Evolutionary conservation across 1,140 invertebrate genomes (phyloP).

Genomic region (Microplitis demolitor): DNA sequence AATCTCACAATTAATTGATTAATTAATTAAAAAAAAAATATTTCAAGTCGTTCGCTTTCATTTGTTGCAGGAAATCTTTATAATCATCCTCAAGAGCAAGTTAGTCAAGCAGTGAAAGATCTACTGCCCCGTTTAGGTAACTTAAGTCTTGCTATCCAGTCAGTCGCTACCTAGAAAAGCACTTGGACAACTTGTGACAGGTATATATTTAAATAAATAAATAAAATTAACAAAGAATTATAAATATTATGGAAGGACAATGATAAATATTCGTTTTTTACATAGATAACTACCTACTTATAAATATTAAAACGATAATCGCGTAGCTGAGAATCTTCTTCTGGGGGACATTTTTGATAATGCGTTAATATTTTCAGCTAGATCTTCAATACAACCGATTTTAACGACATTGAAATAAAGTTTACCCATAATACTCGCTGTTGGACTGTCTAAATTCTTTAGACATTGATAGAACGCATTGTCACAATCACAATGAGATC

Average conservation of each 20-base stretch:
- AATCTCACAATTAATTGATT: slow-evolving; percentile 4
- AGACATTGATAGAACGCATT: slow-evolving; percentile 81
- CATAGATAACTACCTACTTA: not conserved
- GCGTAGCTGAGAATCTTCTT: slow-evolving; percentile 39
- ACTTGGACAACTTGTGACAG: not conserved
- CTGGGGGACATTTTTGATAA: not conserved
- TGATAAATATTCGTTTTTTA: not conserved
- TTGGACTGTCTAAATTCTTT: slow-evolving; percentile 71
- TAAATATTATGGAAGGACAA: slow-evolving; percentile 9
- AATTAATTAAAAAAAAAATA: slow-evolving; percentile 1
- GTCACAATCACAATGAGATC: slow-evolving; percentile 86
- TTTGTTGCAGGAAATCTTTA: slow-evolving; percentile 43
- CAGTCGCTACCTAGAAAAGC: not conserved
- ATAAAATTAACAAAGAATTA: slow-evolving; percentile 4
- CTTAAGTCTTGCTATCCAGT: slow-evolving; percentile 31
- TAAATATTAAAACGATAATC: slow-evolving; percentile 36
- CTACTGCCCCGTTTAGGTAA: slow-evolving; percentile 29
- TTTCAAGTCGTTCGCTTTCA: not conserved
- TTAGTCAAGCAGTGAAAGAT: slow-evolving; percentile 22
- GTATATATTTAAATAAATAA: not conserved
- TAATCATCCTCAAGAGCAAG: slow-evolving; percentile 32
- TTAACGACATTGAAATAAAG: slow-evolving; percentile 87
- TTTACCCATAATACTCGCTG: slow-evolving; percentile 78
- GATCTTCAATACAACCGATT: slow-evolving; percentile 76
- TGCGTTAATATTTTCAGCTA: slow-evolving; percentile 30